phyloP scores from a whole-genome alignment of 2,888 invertebrate species.

The Cataglyphis rosenhaueri region DNA sequence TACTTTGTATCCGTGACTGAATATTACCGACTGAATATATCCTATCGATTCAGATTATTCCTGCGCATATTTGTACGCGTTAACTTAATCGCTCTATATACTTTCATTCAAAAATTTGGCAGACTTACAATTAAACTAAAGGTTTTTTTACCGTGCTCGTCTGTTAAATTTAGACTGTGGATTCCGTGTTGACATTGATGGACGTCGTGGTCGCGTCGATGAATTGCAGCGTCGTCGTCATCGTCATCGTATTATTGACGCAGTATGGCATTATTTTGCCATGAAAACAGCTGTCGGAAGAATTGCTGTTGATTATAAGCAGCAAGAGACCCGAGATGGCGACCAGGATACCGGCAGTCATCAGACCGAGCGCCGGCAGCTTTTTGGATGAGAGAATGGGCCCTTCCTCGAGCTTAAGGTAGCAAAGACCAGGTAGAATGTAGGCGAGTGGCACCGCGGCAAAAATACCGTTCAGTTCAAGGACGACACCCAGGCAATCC shows the following conservation, averaged over 20 bases:
- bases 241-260: constrained; percentile 61
- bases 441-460: constrained; percentile 94
- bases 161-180: neutral
- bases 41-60: neutral
- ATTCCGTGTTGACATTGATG: neutral
- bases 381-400: constrained; percentile 89
- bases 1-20: neutral
- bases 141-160: constrained; percentile 1
- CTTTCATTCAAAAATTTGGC: constrained; percentile 33
- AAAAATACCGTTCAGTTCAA: constrained; percentile 93
- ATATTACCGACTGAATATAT: neutral
- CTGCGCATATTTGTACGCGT: neutral
- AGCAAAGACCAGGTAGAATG: constrained; percentile 92
- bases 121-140: constrained; percentile 18
- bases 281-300: constrained; percentile 87
- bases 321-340: constrained; percentile 88
- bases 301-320: constrained; percentile 86
- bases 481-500: constrained; percentile 93
- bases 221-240: neutral
- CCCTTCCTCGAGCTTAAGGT: constrained; percentile 91
- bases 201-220: neutral
- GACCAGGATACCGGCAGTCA: constrained; percentile 89
- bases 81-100: constrained; percentile 8
- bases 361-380: constrained; percentile 90
- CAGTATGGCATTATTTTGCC: constrained; percentile 89